Conservation (phyloP, 1,140 invertebrate genomes). For the Tetraneura akinire region DNA sequence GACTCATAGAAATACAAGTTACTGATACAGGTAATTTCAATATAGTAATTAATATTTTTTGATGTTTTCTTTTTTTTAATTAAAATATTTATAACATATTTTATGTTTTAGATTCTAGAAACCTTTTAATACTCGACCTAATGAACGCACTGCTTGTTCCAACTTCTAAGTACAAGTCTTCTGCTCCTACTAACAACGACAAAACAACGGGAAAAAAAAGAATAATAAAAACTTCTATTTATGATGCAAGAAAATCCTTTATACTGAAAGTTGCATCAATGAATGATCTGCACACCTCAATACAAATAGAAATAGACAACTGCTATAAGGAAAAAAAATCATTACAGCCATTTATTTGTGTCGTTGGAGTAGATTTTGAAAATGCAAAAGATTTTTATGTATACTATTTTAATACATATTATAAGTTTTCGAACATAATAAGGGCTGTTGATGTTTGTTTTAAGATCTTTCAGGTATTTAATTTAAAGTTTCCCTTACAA, state of each 20-base stretch:
- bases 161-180: too few species aligned
- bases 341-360: conserved; percentile 35
- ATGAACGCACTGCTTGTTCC: too few species aligned
- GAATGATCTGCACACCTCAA: conserved; percentile 13
- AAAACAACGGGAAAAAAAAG: not conserved
- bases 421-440: conserved; percentile 6
- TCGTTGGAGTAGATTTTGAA: conserved; percentile 8
- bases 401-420: conserved; percentile 12
- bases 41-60: too few species aligned
- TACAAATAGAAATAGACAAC: not conserved
- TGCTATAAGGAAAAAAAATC: not conserved
- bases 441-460: not conserved
- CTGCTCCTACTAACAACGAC: too few species aligned
- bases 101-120: not conserved
- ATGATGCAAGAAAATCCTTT: conserved; percentile 9
- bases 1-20: not conserved
- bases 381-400: conserved; percentile 9
- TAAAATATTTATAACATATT: not conserved
- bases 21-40: conserved; percentile 5
- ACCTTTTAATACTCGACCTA: not conserved
- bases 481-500: not conserved
- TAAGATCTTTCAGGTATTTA: not conserved
- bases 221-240: conserved; percentile 1
- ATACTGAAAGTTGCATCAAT: not conserved
- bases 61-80: not conserved